Percentiles rank a stretch among this genome's conserved stretches.
These are phyloP conservation scores for Cybosia mesomella DNA, from an alignment of 2,888 invertebrate species.

Conservation along the genomic window DNA sequence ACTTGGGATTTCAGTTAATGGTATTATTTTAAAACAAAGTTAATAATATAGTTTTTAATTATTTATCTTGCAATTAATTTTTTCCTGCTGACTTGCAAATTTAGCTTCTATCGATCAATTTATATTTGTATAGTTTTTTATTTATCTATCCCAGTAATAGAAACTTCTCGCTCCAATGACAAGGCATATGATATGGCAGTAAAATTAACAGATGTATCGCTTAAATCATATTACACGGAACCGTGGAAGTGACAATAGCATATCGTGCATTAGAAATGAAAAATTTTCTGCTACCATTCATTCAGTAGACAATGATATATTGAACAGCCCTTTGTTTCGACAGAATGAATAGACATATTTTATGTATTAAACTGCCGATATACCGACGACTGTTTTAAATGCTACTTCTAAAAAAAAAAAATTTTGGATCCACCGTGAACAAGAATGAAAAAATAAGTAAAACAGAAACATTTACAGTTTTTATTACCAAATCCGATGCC, in stretches of 20 bases:
- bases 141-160: not conserved
- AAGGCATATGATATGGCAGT: conserved; percentile 16
- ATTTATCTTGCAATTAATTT: not conserved
- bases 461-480: no score
- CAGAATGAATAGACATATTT: conserved; percentile 22
- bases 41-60: no score
- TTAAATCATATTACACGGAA: conserved; percentile 23
- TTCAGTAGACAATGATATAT: conserved; percentile 34
- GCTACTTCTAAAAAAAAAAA: no score
- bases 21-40: no score
- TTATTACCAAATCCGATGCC: no score
- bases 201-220: conserved; percentile 14
- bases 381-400: no score
- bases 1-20: no score
- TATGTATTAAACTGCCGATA: not conserved
- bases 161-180: conserved; percentile 13
- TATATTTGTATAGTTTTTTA: not conserved
- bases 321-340: conserved; percentile 28
- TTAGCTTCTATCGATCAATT: not conserved
- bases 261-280: conserved; percentile 29
- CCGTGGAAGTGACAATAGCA: conserved; percentile 30
- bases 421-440: not conserved
- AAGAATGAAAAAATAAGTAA: not conserved
- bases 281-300: conserved; percentile 33
- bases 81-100: not conserved